phyloP scores from a whole-genome alignment of 2,113 vertebrate genomes.

The Acanthochromis polyacanthus region DNA sequence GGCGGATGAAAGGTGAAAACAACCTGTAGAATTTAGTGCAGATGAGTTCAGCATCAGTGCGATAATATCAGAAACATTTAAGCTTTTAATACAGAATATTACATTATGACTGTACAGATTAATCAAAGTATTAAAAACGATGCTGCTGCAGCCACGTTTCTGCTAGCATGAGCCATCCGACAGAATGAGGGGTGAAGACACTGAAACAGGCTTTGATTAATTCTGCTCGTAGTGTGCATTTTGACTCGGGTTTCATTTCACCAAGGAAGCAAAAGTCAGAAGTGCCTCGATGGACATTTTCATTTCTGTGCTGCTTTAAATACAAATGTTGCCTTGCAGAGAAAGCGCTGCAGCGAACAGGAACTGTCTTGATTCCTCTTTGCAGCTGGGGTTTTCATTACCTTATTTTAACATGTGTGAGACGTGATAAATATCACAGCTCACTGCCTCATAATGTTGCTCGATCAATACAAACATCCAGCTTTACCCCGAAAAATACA shows the following conservation, averaged over 20 bases:
- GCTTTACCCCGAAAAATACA: too few relatives aligned
- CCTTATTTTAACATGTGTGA: not conserved
- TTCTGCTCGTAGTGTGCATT: conserved; percentile 9
- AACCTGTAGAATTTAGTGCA: too few relatives aligned
- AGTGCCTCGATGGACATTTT: not conserved
- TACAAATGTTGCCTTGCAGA: not conserved
- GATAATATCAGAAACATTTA: too few relatives aligned
- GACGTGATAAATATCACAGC: too few relatives aligned
- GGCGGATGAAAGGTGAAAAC: too few relatives aligned
- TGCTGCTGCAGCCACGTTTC: too few relatives aligned
- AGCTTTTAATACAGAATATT: too few relatives aligned
- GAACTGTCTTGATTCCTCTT: not conserved
- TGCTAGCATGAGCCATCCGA: not conserved
- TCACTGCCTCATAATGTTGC: too few relatives aligned
- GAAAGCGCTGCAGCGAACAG: not conserved
- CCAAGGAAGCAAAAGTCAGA: conserved; percentile 1
- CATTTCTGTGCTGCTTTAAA: conserved; percentile 23
- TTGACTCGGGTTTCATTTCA: conserved; percentile 51
- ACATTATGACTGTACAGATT: too few relatives aligned
- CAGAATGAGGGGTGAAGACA: not conserved
- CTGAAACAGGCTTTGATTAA: not conserved
- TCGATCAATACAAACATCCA: not conserved
- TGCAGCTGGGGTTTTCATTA: not conserved
- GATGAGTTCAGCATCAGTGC: too few relatives aligned
- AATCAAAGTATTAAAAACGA: too few relatives aligned